These are phyloP conservation scores for Eupithecia subumbrata DNA, from an alignment of 2,888 invertebrate genomes.

Conservation along the genomic window DNA sequence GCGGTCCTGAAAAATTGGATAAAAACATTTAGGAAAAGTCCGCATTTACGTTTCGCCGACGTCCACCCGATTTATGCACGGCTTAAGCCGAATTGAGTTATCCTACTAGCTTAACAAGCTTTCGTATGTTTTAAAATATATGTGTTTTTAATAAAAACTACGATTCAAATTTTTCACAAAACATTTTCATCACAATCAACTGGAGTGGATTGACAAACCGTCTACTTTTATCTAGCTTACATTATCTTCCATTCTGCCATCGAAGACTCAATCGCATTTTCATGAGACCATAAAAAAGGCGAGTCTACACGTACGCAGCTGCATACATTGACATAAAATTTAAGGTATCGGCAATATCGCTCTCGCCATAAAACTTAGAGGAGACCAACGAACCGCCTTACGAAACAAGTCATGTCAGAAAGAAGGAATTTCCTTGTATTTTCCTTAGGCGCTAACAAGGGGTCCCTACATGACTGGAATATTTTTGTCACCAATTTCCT, in stretches of 20 bases:
- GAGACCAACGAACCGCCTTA: constrained; percentile 61
- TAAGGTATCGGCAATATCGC: constrained; percentile 63
- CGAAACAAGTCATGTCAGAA: constrained; percentile 69
- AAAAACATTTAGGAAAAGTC: constrained; percentile 37
- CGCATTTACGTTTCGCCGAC: constrained; percentile 45
- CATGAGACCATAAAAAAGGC: constrained; percentile 52
- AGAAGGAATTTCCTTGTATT: constrained; percentile 71
- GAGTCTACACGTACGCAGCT: constrained; percentile 56
- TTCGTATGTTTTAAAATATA: constrained; percentile 37
- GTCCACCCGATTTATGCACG: constrained; percentile 52
- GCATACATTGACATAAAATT: constrained; percentile 71
- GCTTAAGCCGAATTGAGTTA: constrained; percentile 56
- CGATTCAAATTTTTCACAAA: constrained; percentile 10
- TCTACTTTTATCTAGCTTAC: constrained; percentile 42
- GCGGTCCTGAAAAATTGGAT: constrained; percentile 20
- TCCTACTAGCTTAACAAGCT: constrained; percentile 48
- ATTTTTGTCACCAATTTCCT: constrained; percentile 80
- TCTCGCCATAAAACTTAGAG: constrained; percentile 65
- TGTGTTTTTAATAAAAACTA: constrained; percentile 13
- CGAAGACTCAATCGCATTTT: constrained; percentile 51
- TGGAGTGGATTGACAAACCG: constrained; percentile 33
- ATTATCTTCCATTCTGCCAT: constrained; percentile 43
- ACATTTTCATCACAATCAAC: constrained; percentile 23
- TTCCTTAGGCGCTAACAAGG: constrained; percentile 76
- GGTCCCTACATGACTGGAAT: constrained; percentile 79